phyloP scores from a whole-genome alignment of 2,113 vertebrate genomes.

The Ceyx margarethae region DNA sequence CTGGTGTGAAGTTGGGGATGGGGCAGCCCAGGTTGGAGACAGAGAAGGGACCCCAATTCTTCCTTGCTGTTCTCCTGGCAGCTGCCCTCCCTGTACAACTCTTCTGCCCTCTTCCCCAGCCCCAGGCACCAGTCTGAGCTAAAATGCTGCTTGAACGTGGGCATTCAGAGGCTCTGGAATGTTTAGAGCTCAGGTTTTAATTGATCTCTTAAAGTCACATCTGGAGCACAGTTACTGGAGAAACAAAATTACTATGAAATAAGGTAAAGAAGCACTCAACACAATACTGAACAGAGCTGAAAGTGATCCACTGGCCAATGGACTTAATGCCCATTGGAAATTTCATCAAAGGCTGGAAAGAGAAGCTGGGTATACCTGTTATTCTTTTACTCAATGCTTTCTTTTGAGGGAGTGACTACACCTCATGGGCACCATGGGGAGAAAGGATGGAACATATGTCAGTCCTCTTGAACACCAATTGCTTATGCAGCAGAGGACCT shows the following conservation, averaged over 20 bases:
- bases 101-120: background rate
- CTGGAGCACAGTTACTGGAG: background rate
- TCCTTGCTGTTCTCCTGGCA: background rate
- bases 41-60: background rate
- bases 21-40: background rate
- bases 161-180: background rate
- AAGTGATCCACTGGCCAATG: background rate
- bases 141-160: background rate
- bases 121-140: background rate
- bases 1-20: accelerated
- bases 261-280: background rate
- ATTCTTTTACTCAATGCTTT: background rate
- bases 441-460: background rate
- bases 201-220: background rate
- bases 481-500: background rate
- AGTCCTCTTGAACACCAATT: background rate
- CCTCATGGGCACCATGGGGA: accelerated
- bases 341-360: background rate
- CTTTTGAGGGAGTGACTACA: background rate
- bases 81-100: background rate
- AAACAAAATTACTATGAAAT: background rate
- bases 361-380: background rate
- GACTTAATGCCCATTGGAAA: background rate
- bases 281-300: background rate
- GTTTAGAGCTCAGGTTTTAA: background rate